phyloP scores from a whole-genome alignment of 2,797 vertebrate species.

The Microhierax caerulescens region DNA sequence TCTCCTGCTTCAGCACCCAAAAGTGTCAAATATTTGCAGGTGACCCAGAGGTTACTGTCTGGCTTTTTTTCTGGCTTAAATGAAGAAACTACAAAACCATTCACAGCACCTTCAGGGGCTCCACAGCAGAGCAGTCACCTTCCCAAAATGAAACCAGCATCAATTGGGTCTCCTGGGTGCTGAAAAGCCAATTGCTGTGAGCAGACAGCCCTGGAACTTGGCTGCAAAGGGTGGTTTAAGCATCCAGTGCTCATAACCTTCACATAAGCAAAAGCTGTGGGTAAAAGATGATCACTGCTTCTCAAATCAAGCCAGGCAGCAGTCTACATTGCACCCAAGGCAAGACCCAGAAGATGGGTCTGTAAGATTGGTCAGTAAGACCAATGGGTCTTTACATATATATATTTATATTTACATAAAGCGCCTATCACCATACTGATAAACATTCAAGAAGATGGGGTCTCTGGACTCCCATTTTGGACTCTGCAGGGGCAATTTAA shows the following conservation, averaged over 20 bases:
- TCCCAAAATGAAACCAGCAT: neutral
- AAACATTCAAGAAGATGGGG: neutral
- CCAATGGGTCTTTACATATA: no score
- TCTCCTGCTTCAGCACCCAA: neutral
- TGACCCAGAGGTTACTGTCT: neutral
- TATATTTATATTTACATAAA: no score
- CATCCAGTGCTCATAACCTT: neutral
- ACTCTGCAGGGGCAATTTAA: neutral
- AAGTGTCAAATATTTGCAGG: neutral
- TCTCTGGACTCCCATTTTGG: neutral
- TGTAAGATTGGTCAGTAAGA: no score
- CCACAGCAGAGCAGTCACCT: neutral
- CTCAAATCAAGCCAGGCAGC: neutral
- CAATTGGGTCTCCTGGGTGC: neutral
- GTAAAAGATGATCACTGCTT: neutral
- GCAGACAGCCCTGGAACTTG: neutral
- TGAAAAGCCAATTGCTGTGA: neutral
- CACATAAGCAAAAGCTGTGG: neutral
- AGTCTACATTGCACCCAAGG: accelerated
- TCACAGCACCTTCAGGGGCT: neutral
- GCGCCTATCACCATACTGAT: no score
- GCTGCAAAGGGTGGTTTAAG: neutral
- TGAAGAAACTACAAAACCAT: neutral
- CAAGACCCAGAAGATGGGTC: neutral
- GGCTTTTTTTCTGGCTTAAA: neutral